Evolutionary conservation across 2,797 vertebrate genomes (phyloP).

Genomic region (Pseudochromis fuscus): DNA sequence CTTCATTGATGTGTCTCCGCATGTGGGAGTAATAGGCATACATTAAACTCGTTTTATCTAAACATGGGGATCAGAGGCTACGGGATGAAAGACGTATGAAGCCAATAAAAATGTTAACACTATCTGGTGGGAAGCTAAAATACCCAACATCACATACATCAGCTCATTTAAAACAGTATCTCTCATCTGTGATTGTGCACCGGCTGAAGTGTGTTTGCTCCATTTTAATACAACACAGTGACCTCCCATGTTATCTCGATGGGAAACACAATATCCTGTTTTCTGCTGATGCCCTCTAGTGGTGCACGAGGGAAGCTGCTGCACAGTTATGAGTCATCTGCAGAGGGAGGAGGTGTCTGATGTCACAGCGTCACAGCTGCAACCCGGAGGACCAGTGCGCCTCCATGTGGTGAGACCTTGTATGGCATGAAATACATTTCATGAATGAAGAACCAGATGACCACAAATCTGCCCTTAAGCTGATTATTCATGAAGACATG

Average conservation of each 20-base stretch:
- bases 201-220: constrained; percentile 8
- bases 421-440: constrained; percentile 35
- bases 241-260: constrained; percentile 47
- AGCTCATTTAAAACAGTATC: constrained; percentile 14
- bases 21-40: constrained; percentile 35
- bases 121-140: constrained; percentile 2
- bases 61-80: constrained; percentile 2
- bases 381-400: constrained; percentile 47
- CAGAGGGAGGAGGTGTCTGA: constrained; percentile 54
- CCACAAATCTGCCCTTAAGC: constrained; percentile 32
- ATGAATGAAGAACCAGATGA: constrained; percentile 61
- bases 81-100: background rate
- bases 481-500: constrained; percentile 25
- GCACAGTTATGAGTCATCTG: constrained; percentile 78
- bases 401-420: constrained; percentile 66
- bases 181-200: constrained; percentile 4
- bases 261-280: constrained; percentile 75
- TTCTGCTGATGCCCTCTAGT: constrained; percentile 75
- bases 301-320: constrained; percentile 62
- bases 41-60: constrained; percentile 5
- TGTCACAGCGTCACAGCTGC: constrained; percentile 40
- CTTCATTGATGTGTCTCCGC: constrained; percentile 57
- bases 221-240: constrained; percentile 40
- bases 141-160: constrained; percentile 2
- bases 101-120: background rate